Conservation (phyloP, 2,797 vertebrate genomes). For the Columba guinea region DNA sequence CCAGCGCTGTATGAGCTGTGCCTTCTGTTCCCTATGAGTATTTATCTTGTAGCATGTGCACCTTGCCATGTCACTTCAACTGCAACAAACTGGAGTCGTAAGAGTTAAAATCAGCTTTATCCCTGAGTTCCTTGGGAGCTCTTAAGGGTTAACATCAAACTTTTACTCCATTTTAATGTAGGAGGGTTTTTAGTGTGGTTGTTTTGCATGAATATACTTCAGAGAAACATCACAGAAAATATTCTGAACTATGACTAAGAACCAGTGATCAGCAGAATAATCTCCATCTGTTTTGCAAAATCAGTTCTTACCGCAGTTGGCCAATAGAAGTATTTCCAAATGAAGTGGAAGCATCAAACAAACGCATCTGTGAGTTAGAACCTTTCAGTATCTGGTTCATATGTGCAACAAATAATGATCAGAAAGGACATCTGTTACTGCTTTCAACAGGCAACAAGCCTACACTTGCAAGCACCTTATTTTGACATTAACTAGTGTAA, state of each 20-base stretch:
- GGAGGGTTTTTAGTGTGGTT: not conserved
- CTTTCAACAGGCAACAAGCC: not conserved
- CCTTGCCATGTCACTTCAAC: not conserved
- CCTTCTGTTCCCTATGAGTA: accelerated
- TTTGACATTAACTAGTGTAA: not conserved
- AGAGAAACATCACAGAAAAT: not conserved
- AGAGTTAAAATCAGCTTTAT: not conserved
- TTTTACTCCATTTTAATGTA: not conserved
- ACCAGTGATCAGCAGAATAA: constrained; percentile 27
- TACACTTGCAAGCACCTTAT: not conserved
- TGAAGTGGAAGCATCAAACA: not conserved
- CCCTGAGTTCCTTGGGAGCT: not conserved
- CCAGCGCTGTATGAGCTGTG: accelerated
- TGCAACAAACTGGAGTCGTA: not conserved
- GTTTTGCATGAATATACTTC: constrained; percentile 5
- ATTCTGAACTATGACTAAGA: constrained; percentile 60
- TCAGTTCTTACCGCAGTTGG: not conserved
- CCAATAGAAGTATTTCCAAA: not conserved
- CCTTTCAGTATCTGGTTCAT: not conserved
- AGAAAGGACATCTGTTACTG: constrained; percentile 43
- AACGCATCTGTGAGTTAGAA: not conserved
- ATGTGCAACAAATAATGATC: not conserved
- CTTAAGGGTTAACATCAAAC: not conserved
- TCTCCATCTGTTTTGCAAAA: constrained; percentile 46
- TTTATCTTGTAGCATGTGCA: not conserved